phyloP scores from a whole-genome alignment of 2,113 vertebrate species.

The Lepidothrix coronata region DNA sequence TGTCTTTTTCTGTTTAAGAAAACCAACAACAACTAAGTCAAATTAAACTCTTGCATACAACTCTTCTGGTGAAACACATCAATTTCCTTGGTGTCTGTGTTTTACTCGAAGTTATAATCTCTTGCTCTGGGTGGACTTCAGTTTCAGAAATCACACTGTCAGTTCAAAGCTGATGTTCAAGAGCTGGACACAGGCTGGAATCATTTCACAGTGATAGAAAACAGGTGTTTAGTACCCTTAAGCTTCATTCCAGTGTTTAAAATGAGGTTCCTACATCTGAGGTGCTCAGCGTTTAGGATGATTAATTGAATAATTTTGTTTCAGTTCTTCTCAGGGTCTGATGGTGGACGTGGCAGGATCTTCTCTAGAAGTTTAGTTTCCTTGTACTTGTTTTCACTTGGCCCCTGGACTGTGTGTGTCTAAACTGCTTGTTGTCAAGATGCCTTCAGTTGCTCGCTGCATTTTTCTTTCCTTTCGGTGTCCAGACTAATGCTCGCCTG shows the following conservation, averaged over 20 bases:
- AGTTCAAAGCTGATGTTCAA: neutral
- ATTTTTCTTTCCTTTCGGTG: conserved; percentile 16
- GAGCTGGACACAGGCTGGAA: neutral
- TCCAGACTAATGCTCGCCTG: neutral
- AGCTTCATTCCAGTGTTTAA: neutral
- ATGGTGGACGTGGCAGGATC: neutral
- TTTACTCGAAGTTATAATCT: neutral
- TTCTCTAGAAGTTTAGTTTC: conserved; percentile 6
- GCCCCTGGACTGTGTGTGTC: rapidly evolving
- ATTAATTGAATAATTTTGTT: neutral
- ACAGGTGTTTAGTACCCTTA: neutral
- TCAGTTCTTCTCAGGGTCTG: neutral
- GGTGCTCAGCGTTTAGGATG: neutral
- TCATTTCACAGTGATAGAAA: neutral
- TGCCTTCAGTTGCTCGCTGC: neutral
- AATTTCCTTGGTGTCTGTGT: neutral
- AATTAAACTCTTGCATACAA: neutral
- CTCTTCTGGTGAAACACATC: neutral
- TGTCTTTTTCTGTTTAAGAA: neutral
- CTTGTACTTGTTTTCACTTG: neutral
- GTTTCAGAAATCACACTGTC: neutral
- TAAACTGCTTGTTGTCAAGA: neutral
- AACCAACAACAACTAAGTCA: neutral
- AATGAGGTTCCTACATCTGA: neutral
- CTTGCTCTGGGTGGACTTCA: neutral